Percentiles rank a stretch among this genome's conserved stretches.
Evolutionary conservation across 2,888 invertebrate species (phyloP).

Genomic region (Apoderus coryli): DNA sequence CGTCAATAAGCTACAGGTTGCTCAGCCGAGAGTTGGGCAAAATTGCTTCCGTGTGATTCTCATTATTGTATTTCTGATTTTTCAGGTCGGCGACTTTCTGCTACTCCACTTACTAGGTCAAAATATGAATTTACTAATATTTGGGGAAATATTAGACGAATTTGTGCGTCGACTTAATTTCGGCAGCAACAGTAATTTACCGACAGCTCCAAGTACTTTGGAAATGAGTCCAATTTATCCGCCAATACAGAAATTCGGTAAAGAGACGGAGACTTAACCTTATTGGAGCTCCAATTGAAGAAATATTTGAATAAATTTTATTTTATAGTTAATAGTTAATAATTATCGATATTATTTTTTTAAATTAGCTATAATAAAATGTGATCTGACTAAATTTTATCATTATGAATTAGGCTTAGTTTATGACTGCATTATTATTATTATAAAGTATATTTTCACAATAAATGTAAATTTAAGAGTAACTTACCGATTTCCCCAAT

Average conservation of each 20-base stretch:
- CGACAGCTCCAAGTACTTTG: conserved; percentile 74
- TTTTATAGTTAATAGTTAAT: conserved; percentile 4
- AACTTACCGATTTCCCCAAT: conserved; percentile 94
- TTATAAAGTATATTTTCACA: too few species aligned
- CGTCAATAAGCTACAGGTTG: too few species aligned
- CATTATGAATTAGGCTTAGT: too few species aligned
- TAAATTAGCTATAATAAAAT: neutral
- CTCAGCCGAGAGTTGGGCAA: neutral
- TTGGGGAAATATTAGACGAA: conserved; percentile 67
- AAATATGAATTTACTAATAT: conserved; percentile 70
- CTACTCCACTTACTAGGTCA: conserved; percentile 71
- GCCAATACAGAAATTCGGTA: conserved; percentile 60
- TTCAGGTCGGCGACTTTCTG: conserved; percentile 74
- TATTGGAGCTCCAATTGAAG: neutral
- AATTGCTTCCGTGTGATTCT: neutral
- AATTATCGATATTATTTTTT: neutral
- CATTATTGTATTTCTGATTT: conserved; percentile 9
- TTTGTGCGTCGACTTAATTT: conserved; percentile 54
- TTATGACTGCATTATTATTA: too few species aligned
- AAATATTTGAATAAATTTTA: neutral
- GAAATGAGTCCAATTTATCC: conserved; percentile 81
- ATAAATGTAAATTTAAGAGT: too few species aligned
- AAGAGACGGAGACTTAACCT: conserved; percentile 72
- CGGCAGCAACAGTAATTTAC: conserved; percentile 54
- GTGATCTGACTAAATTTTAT: too few species aligned